A percentile compares a stretch with the other conserved stretches of the same genome.
Conservation (phyloP, 2,113 vertebrate genomes). For the Heterotilapia buettikoferi region DNA sequence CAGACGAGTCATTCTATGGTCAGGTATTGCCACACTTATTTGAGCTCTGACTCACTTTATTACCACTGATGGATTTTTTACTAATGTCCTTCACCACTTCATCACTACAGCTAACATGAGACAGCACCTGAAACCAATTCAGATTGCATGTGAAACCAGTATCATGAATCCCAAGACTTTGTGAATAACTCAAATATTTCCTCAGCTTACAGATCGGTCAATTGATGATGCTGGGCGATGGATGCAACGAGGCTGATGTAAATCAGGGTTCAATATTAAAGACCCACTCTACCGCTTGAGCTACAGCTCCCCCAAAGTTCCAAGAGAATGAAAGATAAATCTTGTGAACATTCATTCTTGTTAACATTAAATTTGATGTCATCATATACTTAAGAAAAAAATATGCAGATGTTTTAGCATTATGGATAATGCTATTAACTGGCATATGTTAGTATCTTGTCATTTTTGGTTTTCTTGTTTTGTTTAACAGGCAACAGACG, state of each 20-base stretch:
- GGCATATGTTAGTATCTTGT: neutral
- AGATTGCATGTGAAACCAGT: neutral
- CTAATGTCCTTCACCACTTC: neutral
- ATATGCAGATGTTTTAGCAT: neutral
- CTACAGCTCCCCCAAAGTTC: neutral
- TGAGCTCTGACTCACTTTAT: neutral
- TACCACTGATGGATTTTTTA: neutral
- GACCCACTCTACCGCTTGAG: neutral
- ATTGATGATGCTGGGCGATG: rapidly evolving
- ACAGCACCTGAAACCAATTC: rapidly evolving
- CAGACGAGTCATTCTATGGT: neutral
- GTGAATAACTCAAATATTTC: neutral
- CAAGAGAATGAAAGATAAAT: neutral
- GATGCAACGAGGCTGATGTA: neutral
- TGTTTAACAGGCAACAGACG: neutral
- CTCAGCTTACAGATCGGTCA: neutral
- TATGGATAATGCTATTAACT: rapidly evolving
- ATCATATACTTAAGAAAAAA: neutral
- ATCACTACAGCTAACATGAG: neutral
- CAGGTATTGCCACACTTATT: neutral
- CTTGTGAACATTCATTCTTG: neutral
- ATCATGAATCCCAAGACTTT: neutral
- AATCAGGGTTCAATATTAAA: neutral
- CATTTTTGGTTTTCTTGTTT: neutral
- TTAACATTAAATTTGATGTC: neutral